Percentiles rank a stretch among this genome's conserved stretches.
Conservation (phyloP, 92 coral and sea anemone genomes). For the Zoanthus solanderi region DNA sequence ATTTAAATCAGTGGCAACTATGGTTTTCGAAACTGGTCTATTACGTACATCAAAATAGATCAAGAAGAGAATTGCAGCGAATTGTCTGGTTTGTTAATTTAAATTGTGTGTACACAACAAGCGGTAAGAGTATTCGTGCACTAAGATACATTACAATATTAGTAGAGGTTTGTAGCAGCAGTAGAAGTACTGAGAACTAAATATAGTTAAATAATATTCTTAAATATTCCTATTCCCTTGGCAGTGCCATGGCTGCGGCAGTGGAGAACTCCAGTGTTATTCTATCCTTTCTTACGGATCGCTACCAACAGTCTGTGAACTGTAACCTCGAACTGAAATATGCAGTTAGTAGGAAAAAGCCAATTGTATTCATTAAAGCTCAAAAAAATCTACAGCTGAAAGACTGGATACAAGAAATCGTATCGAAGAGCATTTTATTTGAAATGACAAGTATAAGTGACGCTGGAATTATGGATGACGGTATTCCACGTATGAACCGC, state of each 20-base stretch:
- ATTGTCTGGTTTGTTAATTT: too few relatives aligned
- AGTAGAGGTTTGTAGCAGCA: background rate
- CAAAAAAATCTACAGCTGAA: constrained; percentile 64
- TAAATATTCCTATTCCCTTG: background rate
- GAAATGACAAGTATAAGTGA: constrained; percentile 65
- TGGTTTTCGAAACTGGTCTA: too few relatives aligned
- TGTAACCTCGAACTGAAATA: constrained; percentile 82
- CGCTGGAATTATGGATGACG: constrained; percentile 72
- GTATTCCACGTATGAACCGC: constrained; percentile 83
- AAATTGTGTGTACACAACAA: too few relatives aligned
- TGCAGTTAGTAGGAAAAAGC: constrained; percentile 69
- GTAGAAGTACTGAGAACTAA: background rate
- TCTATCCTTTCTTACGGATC: constrained; percentile 76
- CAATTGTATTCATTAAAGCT: constrained; percentile 73
- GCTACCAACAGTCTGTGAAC: constrained; percentile 84
- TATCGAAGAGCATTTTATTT: constrained; percentile 67
- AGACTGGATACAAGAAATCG: constrained; percentile 80
- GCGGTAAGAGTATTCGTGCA: too few relatives aligned
- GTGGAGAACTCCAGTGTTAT: constrained; percentile 79
- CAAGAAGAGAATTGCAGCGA: too few relatives aligned
- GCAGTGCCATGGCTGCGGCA: constrained; percentile 87
- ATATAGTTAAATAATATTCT: background rate
- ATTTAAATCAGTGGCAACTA: too few relatives aligned
- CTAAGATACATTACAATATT: too few relatives aligned
- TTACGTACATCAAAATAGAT: too few relatives aligned